phyloP scores from a whole-genome alignment of 2,888 invertebrate genomes.

The Ophion obscuratus region DNA sequence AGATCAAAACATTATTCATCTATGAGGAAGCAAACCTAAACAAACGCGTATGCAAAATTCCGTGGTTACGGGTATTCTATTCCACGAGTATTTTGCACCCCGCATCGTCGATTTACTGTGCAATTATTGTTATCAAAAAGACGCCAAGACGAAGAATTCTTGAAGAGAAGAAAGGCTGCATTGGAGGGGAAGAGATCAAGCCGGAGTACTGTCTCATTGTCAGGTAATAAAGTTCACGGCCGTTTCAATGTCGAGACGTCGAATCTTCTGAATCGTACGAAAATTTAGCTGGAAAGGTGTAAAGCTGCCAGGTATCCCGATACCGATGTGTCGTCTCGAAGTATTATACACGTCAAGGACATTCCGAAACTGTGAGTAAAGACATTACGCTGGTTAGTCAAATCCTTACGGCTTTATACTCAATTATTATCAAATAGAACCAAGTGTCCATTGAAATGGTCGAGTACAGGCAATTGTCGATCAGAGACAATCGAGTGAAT shows the following conservation, averaged over 20 bases:
- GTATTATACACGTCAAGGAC: slow-evolving; percentile 77
- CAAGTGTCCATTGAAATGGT: background rate
- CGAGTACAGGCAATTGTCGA: background rate
- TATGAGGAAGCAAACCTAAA: too few relatives aligned
- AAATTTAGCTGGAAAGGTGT: slow-evolving; percentile 78
- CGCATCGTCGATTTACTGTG: background rate
- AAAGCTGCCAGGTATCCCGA: slow-evolving; percentile 53
- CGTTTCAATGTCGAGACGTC: slow-evolving; percentile 65
- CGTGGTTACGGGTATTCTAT: too few relatives aligned
- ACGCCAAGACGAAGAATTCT: slow-evolving; percentile 76
- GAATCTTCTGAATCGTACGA: slow-evolving; percentile 77
- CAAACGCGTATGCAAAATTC: too few relatives aligned
- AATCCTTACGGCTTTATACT: background rate
- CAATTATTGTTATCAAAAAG: slow-evolving; percentile 65
- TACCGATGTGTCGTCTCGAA: slow-evolving; percentile 42
- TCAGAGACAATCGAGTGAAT: background rate
- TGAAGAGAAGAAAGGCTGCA: slow-evolving; percentile 72
- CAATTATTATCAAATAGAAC: background rate
- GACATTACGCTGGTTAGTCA: background rate
- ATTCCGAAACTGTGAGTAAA: slow-evolving; percentile 77
- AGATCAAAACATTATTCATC: too few relatives aligned
- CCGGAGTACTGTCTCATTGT: background rate
- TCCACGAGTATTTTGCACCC: background rate
- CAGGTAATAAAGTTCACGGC: slow-evolving; percentile 12
- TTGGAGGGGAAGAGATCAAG: slow-evolving; percentile 61